Base-by-base conservation (phyloP, 30 jellyfish, hydroid and myxozoan species). In the Catostylus mosaicus region DNA sequence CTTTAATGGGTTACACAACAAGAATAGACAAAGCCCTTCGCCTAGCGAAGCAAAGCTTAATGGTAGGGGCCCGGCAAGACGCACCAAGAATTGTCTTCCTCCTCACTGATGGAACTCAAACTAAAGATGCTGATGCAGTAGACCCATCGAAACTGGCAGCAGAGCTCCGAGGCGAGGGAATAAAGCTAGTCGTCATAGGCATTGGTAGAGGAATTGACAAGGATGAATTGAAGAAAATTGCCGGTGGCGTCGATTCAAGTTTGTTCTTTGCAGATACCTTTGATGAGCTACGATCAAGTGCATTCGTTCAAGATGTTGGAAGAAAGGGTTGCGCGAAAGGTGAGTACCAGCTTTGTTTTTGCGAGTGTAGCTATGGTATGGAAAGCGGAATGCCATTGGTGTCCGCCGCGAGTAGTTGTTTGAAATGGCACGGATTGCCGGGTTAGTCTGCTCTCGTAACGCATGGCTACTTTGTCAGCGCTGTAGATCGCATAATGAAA, bases 101-200 rank as follows among this genome's bases (percentile, higher is more conserved):
- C 29, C 81, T 90, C 76, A 90, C 97, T 22, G 97, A 90, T 75
- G 97, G 97, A 37, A 56, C 88, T 10, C 97, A 90, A 60, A 90
- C 96, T 14, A 86, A 48, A 69, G 96, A 61, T 40, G 66, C 67
- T 22, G 90, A 67, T 63, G 96, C 97, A 19, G 83, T 51, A 19
- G 89, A 71, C 0, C 96, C 97, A 33, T 93, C 75, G 19, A 68
- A 10, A 3, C 43, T 84, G n/a, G 97, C 96, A 24, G 79, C 69
- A 34, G 82, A 50, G 14, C 77, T 90, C n/a, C 96, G 96, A 34
- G 67, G 71, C 60, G 43, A 26, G 30, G 97, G 93, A 32, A 75
- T 90, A 37, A 71, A n/a, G 24, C 67, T 90, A 32, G 26, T 75
- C 37, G 92, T 65, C 40, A 77, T 90, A 26, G 97, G 97, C 50